phyloP scores from a whole-genome alignment of 1,140 invertebrate species.

The Chelonus insularis region DNA sequence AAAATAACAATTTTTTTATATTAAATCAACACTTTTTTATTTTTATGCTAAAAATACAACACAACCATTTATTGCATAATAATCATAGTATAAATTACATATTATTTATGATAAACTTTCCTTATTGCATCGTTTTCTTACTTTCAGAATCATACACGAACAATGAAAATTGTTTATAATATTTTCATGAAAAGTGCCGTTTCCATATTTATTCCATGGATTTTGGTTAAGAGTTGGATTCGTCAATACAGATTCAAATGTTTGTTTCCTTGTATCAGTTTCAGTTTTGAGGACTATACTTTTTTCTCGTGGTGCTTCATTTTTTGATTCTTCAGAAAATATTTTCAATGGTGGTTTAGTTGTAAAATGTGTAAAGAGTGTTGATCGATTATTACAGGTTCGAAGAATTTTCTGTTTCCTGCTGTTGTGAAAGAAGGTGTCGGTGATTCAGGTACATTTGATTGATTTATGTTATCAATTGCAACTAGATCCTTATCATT shows the following conservation, averaged over 20 bases:
- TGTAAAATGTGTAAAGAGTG: constrained; percentile 12
- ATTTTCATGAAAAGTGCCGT: constrained; percentile 25
- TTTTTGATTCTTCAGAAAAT: constrained; percentile 14
- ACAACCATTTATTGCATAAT: too few species aligned
- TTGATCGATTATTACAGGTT: constrained; percentile 3
- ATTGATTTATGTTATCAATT: constrained; percentile 11
- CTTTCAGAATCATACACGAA: constrained; percentile 9
- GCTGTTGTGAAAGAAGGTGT: constrained; percentile 12
- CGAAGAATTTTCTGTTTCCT: constrained; percentile 15
- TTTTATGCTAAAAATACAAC: too few species aligned
- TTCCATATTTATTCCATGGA: constrained; percentile 23
- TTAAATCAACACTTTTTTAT: too few species aligned
- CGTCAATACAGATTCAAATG: constrained; percentile 11
- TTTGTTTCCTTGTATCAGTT: constrained; percentile 13
- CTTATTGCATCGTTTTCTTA: too few species aligned
- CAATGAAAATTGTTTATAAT: constrained; percentile 27
- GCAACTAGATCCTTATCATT: constrained; percentile 17
- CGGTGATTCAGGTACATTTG: constrained; percentile 10
- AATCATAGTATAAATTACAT: too few species aligned
- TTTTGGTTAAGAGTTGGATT: constrained; percentile 17
- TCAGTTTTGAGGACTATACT: constrained; percentile 13
- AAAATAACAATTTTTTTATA: too few species aligned
- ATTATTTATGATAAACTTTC: too few species aligned
- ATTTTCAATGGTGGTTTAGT: constrained; percentile 13
- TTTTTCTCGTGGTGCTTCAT: constrained; percentile 20